Percentiles rank a stretch among this genome's conserved stretches.
phyloP scores from a whole-genome alignment of 1,140 invertebrate species.

The Dreissena rostriformis region DNA sequence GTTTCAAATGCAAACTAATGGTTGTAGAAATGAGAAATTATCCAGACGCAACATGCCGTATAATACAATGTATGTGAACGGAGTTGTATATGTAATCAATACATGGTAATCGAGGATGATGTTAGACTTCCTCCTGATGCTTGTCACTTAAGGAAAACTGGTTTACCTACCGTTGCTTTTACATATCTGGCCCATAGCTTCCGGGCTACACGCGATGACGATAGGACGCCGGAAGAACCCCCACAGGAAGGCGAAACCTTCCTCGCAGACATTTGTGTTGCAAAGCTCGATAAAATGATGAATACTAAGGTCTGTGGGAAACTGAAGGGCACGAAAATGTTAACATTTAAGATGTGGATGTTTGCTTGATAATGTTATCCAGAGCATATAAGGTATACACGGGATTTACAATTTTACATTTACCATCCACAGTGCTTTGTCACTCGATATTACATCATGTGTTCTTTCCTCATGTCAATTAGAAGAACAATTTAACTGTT shows the following conservation, averaged over 20 bases:
- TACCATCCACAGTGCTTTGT: no score
- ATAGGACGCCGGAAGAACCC: slow-evolving; percentile 10
- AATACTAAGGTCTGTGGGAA: slow-evolving; percentile 10
- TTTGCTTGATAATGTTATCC: no score
- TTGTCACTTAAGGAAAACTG: no score
- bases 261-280: not conserved
- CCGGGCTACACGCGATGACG: slow-evolving; percentile 8
- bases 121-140: not conserved
- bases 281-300: slow-evolving; percentile 16
- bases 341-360: no score
- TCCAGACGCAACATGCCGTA: not conserved
- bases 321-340: no score
- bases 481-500: no score
- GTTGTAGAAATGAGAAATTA: slow-evolving; percentile 9
- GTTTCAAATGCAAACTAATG: not conserved
- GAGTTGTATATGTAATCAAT: not conserved
- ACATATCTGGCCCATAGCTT: not conserved
- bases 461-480: no score
- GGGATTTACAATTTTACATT: no score
- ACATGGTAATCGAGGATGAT: not conserved
- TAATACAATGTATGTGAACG: not conserved
- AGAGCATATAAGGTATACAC: no score
- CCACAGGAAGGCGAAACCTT: slow-evolving; percentile 13
- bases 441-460: no score
- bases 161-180: slow-evolving; percentile 24